Percentiles rank a stretch among this genome's conserved stretches.
These are phyloP conservation scores for Ganaspis sp. DNA, from an alignment of 1,140 invertebrate species.

Conservation along the genomic window DNA sequence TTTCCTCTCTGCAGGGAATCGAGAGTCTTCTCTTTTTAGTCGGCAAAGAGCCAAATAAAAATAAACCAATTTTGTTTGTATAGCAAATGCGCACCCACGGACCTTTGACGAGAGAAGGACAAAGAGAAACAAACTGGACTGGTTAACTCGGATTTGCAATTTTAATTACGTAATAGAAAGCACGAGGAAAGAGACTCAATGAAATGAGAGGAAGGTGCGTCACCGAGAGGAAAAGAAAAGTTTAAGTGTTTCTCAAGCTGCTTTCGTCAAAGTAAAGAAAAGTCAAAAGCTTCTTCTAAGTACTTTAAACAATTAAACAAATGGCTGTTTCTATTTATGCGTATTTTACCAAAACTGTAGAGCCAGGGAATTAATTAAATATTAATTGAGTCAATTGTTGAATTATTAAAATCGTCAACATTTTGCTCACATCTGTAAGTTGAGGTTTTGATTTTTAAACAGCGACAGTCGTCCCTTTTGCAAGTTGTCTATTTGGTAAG, in stretches of 20 bases:
- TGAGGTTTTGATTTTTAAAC: too few relatives aligned
- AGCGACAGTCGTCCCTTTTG: too few relatives aligned
- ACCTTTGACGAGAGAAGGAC: constrained; percentile 60
- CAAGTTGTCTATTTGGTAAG: too few relatives aligned
- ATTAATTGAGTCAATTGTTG: too few relatives aligned
- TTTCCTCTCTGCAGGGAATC: constrained; percentile 19
- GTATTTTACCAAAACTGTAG: too few relatives aligned
- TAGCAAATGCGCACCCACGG: constrained; percentile 65
- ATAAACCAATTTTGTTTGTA: constrained; percentile 73
- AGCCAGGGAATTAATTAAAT: too few relatives aligned
- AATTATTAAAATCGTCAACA: too few relatives aligned
- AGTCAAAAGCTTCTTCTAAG: not conserved
- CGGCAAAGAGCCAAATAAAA: constrained; percentile 66
- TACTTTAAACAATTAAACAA: not conserved
- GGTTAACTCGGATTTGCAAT: constrained; percentile 72
- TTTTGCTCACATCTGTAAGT: too few relatives aligned
- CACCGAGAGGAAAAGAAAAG: constrained; percentile 48
- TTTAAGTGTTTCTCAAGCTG: not conserved
- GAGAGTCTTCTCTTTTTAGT: constrained; percentile 55
- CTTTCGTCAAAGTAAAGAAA: constrained; percentile 26
- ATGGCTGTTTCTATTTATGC: not conserved
- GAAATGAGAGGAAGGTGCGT: constrained; percentile 25
- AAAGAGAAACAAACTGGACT: constrained; percentile 64
- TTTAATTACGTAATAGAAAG: constrained; percentile 67
- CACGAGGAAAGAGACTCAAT: constrained; percentile 49